Evolutionary conservation across 2,113 vertebrate genomes (phyloP), one percentile per base, ranked within the genome.

Genomic region (Eptesicus fuscus): DNA sequence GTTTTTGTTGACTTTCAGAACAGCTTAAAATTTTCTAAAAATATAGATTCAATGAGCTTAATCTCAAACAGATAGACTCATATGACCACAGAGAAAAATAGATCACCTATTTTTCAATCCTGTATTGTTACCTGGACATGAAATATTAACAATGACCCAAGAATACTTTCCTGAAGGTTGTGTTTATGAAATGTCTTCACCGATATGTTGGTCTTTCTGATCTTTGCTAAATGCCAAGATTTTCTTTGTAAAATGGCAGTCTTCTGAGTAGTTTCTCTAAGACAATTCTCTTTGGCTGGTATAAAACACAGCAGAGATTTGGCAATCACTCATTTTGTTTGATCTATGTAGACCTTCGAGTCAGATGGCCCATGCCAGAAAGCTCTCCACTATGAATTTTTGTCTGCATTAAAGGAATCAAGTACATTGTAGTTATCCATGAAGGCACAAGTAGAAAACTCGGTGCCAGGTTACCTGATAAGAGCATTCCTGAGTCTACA

Each of bases 1-100:
- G 44, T 95, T 82, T 96, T 74, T 23, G 42, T 80, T 96, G 95
- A 86, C 67, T 97, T 32, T 70, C 97, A 97, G 85, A 95, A 95
- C 20, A 96, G 47, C 78, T 96, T 73, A 88, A 95, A 44, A 37
- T 79, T 93, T 95, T 90, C 10, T 23, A 88, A 96, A 95, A 79
- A 79, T 59, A 86, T 9, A 5, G 6, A 80, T 23, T 35, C 20
- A 32, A 65, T 86, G 47, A 93, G 35, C 17, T 84, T 84, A 91
- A 93, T 92, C 84, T 92, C 56, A 88, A 65, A 70, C 74, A 78
- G 28, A 90, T 84, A 93, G 42, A 83, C 11, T 87, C 80, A 67
- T 79, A 28, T 25, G 40, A 94, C n/a, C 30, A 2, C 22, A 42
- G 37, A 96, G 18, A 40, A 70, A 96, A 83, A 59, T 8, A 17